These are phyloP conservation scores for Hybos culiciformis DNA, from an alignment of 2,888 invertebrate species.

Conservation along the genomic window DNA sequence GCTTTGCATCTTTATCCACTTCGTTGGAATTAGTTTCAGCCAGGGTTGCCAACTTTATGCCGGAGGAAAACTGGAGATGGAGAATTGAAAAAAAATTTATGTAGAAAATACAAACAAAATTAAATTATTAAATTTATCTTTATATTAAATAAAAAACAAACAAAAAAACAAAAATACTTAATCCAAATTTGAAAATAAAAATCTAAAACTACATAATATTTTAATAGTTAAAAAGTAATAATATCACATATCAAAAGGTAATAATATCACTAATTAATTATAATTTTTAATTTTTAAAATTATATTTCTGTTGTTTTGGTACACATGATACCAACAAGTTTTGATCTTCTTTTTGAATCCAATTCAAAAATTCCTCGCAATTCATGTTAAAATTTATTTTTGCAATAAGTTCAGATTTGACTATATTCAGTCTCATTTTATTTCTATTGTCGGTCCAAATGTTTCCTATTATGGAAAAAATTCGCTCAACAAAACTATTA, in stretches of 20 bases:
- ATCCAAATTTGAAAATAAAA: constrained; percentile 1
- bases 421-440: background rate
- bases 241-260: background rate
- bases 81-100: constrained; percentile 1
- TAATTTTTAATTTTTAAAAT: background rate
- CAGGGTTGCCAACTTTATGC: background rate
- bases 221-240: background rate
- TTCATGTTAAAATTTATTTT: constrained; percentile 1
- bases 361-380: constrained; percentile 1
- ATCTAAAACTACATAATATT: constrained; percentile 1
- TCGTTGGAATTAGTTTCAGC: no score
- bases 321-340: constrained; percentile 1
- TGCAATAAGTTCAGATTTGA: background rate
- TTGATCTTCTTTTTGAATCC: constrained; percentile 1
- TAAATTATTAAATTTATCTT: constrained; percentile 1
- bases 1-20: no score
- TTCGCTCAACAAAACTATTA: background rate
- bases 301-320: constrained; percentile 1
- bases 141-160: constrained; percentile 2
- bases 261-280: background rate
- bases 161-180: constrained; percentile 1
- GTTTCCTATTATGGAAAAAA: background rate
- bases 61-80: background rate
- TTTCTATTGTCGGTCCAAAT: background rate
- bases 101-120: constrained; percentile 1